Percentiles rank a stretch among this genome's conserved stretches.
Evolutionary conservation across 1,140 invertebrate genomes (phyloP).

Genomic region (Ceratina australensis): DNA sequence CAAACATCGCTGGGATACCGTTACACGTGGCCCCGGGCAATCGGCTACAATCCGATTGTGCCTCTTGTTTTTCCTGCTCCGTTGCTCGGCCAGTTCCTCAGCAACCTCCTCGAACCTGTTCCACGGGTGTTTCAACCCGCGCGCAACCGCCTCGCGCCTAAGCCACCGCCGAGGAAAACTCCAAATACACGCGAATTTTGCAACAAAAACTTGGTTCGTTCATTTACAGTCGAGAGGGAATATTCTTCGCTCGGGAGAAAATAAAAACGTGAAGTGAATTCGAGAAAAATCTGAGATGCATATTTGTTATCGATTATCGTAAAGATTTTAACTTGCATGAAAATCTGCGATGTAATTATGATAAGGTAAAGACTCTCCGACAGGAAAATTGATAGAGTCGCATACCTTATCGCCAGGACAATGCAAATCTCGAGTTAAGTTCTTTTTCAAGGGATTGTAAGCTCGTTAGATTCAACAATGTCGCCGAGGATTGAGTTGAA

Average conservation of each 20-base stretch:
- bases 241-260: no score
- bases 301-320: no score
- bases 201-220: slow-evolving; percentile 1
- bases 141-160: slow-evolving; percentile 39
- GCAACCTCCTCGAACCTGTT: slow-evolving; percentile 77
- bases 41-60: slow-evolving; percentile 77
- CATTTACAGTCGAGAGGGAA: no score
- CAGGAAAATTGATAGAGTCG: no score
- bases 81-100: slow-evolving; percentile 72
- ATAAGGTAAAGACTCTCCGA: no score
- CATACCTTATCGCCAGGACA: no score
- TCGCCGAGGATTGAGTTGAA: background rate
- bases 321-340: no score
- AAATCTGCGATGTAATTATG: no score
- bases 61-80: slow-evolving; percentile 76
- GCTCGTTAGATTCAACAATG: background rate
- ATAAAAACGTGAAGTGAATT: no score
- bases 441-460: no score
- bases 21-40: slow-evolving; percentile 73
- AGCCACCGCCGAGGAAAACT: slow-evolving; percentile 4
- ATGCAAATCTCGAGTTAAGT: no score
- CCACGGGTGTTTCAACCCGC: slow-evolving; percentile 67
- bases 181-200: slow-evolving; percentile 21
- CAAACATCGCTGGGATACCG: slow-evolving; percentile 65
- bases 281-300: no score